Evolutionary conservation across 2,888 invertebrate species (phyloP).

Genomic region (Antheraea yamamai): DNA sequence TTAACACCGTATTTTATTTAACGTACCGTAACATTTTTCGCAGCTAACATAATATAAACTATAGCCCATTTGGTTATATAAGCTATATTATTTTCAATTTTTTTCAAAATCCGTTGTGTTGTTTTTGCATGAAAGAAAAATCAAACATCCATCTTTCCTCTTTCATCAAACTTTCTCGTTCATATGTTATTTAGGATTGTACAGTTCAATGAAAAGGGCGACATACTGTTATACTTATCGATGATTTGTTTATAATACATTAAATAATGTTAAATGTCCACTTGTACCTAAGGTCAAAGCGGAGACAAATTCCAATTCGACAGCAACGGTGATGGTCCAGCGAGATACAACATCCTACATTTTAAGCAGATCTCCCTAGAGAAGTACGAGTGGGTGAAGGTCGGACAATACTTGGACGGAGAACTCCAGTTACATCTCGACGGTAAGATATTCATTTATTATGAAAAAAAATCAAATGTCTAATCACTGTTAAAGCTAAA

Average conservation of each 20-base stretch:
- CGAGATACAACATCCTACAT: constrained; percentile 97
- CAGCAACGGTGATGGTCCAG: constrained; percentile 95
- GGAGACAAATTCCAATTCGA: constrained; percentile 96
- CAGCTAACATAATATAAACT: too few species aligned
- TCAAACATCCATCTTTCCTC: too few species aligned
- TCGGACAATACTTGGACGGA: constrained; percentile 93
- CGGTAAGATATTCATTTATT: constrained; percentile 75
- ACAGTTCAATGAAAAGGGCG: neutral
- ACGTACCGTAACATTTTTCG: too few species aligned
- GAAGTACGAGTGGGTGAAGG: constrained; percentile 91
- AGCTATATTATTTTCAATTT: too few species aligned
- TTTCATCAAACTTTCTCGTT: too few species aligned
- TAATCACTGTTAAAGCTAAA: neutral
- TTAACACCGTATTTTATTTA: too few species aligned
- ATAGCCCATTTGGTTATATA: too few species aligned
- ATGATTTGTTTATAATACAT: too few species aligned
- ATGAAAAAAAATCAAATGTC: neutral
- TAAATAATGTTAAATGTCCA: neutral
- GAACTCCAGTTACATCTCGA: constrained; percentile 89
- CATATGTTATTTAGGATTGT: neutral
- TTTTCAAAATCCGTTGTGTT: too few species aligned
- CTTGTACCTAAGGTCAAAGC: constrained; percentile 86
- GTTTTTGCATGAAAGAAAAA: too few species aligned
- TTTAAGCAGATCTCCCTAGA: constrained; percentile 91
- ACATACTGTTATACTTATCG: neutral